phyloP scores from a whole-genome alignment of 1,140 invertebrate genomes.

The Panulirus ornatus region DNA sequence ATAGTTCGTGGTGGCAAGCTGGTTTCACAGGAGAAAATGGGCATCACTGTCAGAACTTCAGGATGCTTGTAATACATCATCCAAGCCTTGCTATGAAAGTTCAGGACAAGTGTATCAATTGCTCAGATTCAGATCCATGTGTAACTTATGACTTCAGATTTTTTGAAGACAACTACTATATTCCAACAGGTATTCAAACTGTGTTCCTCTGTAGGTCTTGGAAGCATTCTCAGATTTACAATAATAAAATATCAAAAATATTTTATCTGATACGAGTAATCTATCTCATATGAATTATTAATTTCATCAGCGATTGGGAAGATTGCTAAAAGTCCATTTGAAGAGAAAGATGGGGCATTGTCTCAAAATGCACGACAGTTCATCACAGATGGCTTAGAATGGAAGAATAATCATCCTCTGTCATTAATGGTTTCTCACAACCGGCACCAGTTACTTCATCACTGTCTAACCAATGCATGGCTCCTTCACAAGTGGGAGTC shows the following conservation, averaged over 20 bases:
- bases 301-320: conserved; percentile 5
- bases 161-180: conserved; percentile 57
- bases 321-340: conserved; percentile 40
- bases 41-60: conserved; percentile 45
- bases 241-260: too few species aligned
- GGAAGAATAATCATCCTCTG: conserved; percentile 49
- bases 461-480: conserved; percentile 53
- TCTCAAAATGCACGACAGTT: conserved; percentile 20
- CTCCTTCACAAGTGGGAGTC: conserved; percentile 46
- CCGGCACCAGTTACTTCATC: conserved; percentile 33
- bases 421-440: conserved; percentile 31
- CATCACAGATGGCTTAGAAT: conserved; percentile 30
- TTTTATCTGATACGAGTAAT: neutral
- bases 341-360: neutral
- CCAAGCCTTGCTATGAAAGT: conserved; percentile 21
- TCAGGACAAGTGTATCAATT: conserved; percentile 46
- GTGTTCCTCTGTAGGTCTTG: neutral
- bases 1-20: conserved; percentile 51
- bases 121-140: neutral
- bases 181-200: conserved; percentile 8
- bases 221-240: neutral
- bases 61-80: neutral
- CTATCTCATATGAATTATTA: neutral
- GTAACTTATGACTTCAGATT: conserved; percentile 54
- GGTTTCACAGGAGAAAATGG: conserved; percentile 39